These are phyloP conservation scores for Tiliacea citrago DNA, from an alignment of 2,888 invertebrate genomes.

Conservation along the genomic window DNA sequence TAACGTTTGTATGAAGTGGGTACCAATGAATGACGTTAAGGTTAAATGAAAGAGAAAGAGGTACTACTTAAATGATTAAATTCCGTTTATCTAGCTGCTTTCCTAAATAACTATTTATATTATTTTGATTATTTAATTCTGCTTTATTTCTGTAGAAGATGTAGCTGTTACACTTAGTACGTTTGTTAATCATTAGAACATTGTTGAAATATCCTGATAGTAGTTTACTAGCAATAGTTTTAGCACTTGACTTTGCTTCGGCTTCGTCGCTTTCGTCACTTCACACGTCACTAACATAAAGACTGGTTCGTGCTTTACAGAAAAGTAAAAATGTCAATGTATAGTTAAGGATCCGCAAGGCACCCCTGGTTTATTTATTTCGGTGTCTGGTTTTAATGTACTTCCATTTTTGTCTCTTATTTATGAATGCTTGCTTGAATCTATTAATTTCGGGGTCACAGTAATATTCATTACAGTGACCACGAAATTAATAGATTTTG, in stretches of 20 bases:
- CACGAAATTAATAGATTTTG: not conserved
- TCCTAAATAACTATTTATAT: slow-evolving; percentile 25
- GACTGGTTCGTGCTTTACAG: slow-evolving; percentile 14
- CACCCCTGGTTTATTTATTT: slow-evolving; percentile 25
- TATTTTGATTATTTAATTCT: slow-evolving; percentile 31
- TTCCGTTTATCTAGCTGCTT: slow-evolving; percentile 33
- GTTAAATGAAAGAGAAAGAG: slow-evolving; percentile 29
- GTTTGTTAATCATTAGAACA: slow-evolving; percentile 19
- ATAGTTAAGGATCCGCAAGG: slow-evolving; percentile 18
- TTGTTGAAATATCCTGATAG: slow-evolving; percentile 23
- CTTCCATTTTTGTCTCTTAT: slow-evolving; percentile 27
- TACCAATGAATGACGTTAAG: slow-evolving; percentile 8
- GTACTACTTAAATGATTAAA: slow-evolving; percentile 20
- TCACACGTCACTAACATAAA: slow-evolving; percentile 18
- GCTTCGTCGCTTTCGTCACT: slow-evolving; percentile 14
- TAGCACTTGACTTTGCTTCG: slow-evolving; percentile 31
- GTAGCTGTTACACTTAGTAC: slow-evolving; percentile 23
- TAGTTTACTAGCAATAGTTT: slow-evolving; percentile 29
- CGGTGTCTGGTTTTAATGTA: slow-evolving; percentile 9
- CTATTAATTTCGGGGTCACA: slow-evolving; percentile 22
- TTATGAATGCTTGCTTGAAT: slow-evolving; percentile 29
- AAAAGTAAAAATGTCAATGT: slow-evolving; percentile 28
- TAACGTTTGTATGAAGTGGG: slow-evolving; percentile 30
- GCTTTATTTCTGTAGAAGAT: slow-evolving; percentile 39
- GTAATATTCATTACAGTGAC: not conserved